A percentile compares a stretch with the other conserved stretches of the same genome.
These are phyloP conservation scores for Lycocorax pyrrhopterus DNA, from an alignment of 2,113 vertebrate genomes.

Conservation along the genomic window DNA sequence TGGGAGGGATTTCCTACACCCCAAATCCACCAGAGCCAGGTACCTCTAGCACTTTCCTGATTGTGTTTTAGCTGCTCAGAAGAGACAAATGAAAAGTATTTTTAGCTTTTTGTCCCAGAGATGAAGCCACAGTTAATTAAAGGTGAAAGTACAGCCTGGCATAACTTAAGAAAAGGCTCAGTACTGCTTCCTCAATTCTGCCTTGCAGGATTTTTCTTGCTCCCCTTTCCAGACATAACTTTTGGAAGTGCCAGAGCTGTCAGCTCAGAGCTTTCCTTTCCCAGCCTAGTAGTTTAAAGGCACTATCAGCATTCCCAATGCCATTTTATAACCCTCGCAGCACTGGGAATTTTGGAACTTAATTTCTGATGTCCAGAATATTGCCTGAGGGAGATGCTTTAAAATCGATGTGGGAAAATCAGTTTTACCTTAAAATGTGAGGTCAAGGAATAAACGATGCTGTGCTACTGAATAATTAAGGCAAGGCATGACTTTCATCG, in stretches of 20 bases:
- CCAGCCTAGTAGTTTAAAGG: neutral
- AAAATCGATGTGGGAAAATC: neutral
- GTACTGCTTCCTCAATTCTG: neutral
- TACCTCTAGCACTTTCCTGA: neutral
- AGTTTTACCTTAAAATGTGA: neutral
- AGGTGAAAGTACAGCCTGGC: neutral
- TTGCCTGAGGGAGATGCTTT: neutral
- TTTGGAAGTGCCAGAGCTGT: neutral
- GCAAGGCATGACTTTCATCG: neutral
- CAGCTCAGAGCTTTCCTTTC: neutral
- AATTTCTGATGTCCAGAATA: neutral
- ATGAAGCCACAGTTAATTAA: neutral
- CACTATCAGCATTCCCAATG: neutral
- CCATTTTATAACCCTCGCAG: neutral
- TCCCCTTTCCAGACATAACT: neutral
- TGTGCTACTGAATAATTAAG: neutral
- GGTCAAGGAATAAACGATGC: neutral
- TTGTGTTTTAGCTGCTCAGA: neutral
- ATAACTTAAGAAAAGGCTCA: neutral
- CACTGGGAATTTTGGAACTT: neutral
- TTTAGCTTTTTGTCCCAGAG: neutral
- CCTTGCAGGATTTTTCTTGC: neutral
- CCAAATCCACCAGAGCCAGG: neutral
- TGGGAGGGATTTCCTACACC: fast-evolving
- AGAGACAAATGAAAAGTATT: neutral